Evolutionary conservation across 1,140 invertebrate genomes (phyloP), one percentile per base, ranked within the genome.

Genomic region (Zaprionus davidi): DNA sequence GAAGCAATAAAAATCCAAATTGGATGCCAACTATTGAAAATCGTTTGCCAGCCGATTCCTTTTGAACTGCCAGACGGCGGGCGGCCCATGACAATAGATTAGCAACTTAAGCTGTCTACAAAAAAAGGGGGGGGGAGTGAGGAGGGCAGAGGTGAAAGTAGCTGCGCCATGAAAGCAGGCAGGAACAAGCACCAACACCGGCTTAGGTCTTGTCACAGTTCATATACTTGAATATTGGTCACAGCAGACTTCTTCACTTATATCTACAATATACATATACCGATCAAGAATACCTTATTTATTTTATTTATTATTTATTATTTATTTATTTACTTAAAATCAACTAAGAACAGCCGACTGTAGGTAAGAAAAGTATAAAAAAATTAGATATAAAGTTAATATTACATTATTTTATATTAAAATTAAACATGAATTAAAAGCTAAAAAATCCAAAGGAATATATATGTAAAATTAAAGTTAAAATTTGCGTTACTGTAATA

Each of bases 1-100:
- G 83, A 86, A 87, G 83, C 72, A 86, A 86, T 86, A 86, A 86
- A 82, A 73, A 79, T 71, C 64, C 64, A 64, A 72, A 71, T 69
- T 71, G 68, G 73, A 60, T 65, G 57, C 49, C 69, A 70, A 75
- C 75, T 82, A 86, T 86, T 86, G 82, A 85, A 81, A 80, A 85
- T 24, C 76, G 79, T 57, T 84, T 84, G 58, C 60, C 69, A 60
- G 60, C 56, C 62, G 51, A 74, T 69, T 51, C 77, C 80, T 46
- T 73, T 76, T 69, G 53, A 72, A 51, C 56, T 31, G 38, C 53
- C 63, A 38, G 41, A 49, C 49, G 41, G 17, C 41, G 9, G 15
- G 3, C 31, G 53, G 38, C 34, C 13, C 28, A 67, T 65, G 68
- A 83, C 76, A 83, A 83, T 83, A 56, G 60, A 20, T 66, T 62